Conservation (phyloP, 37 sponge, comb jelly and placozoan species). For the Chondrilla cf. caribensis region DNA sequence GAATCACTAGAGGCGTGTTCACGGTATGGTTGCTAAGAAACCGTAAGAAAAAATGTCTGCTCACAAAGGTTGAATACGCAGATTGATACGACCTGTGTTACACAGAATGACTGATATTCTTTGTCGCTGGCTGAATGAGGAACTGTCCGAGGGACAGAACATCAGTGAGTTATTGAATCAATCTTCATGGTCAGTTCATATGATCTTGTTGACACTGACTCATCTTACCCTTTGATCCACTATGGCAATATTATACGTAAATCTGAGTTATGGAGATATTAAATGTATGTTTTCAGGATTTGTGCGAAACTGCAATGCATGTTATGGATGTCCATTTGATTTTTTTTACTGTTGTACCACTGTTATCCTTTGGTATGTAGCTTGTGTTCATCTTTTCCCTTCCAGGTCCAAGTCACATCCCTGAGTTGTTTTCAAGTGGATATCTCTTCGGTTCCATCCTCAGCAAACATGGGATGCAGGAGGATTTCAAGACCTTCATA, state of each 20-base stretch:
- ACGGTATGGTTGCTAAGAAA: no score
- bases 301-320: no score
- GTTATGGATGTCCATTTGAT: no score
- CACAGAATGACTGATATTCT: constrained; percentile 86
- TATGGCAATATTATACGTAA: no score
- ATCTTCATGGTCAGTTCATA: neutral
- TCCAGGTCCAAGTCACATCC: constrained; percentile 48
- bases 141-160: constrained; percentile 41
- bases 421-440: constrained; percentile 75
- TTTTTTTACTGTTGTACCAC: no score
- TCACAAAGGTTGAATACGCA: no score
- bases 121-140: constrained; percentile 92
- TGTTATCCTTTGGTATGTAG: no score
- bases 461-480: constrained; percentile 79
- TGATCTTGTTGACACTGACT: neutral
- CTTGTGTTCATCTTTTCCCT: neutral
- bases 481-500: constrained; percentile 42
- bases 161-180: constrained; percentile 55
- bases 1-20: no score
- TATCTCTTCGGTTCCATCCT: constrained; percentile 84
- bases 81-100: neutral
- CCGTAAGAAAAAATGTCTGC: no score
- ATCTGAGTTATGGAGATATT: no score
- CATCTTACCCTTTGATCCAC: no score
- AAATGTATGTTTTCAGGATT: no score